Base-by-base conservation (phyloP, 2,797 vertebrate genomes). In the Tenualosa thibaudeaui region DNA sequence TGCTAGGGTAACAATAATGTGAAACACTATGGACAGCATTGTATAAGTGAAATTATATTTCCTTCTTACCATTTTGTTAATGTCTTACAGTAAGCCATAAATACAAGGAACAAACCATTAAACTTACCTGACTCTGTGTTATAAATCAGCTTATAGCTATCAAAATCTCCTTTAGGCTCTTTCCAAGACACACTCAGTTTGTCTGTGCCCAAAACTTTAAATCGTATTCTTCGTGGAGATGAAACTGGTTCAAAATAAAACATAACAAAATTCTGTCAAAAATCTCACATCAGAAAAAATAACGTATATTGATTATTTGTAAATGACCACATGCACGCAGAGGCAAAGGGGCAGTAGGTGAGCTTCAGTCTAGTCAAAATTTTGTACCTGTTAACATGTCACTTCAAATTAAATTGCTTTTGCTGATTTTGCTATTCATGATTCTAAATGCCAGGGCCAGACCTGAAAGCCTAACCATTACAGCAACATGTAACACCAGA, bases 141-240 rank as follows among this genome's bases (percentile, higher is more conserved):
- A 92, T 98, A 97, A 50, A 94, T 88, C 26, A 99, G 95, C 81
- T 94, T 97, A 93, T 98, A 99, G 91, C 96, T 91, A 84, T 96
- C 96, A 89, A 97, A 94, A 82, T 93, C 95, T 89, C 98, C 97
- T 92, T 91, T 97, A 0, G 98, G 97, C 85, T 97, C 96, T 88
- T 97, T 99, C 98, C 98, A 99, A 22, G 96, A 96, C 84, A 98
- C 97, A 50, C 96, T 95, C 85, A 99, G 94, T 84, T 94, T 93
- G 89, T 94, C 94, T 51, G 96, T 94, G 89, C 95, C 93, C 89
- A 97, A 89, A 84, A 97, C 92, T 87, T 94, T 97, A 86, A 95
- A 95, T 75, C 97, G 96, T 89, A 99, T 92, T 83, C 96, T 95
- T 85, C 97, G 95, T 2, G 98, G 98, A 8, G 97, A 92, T 8